Evolutionary conservation across 2,797 vertebrate genomes (phyloP).

Genomic region (Protonibea diacanthus): DNA sequence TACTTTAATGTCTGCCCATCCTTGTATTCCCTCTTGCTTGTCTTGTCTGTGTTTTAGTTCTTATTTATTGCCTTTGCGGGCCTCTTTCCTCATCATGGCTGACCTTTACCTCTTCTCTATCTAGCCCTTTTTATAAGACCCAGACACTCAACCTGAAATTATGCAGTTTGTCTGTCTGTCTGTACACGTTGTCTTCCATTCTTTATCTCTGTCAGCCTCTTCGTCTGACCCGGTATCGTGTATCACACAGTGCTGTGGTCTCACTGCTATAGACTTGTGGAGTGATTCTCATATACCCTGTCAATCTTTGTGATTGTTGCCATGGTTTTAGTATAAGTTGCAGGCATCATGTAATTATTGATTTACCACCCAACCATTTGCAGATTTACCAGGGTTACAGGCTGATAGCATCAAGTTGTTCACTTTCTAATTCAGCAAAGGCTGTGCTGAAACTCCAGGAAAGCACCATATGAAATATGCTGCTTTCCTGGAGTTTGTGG

Average conservation of each 20-base stretch:
- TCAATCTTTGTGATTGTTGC: conserved; percentile 1
- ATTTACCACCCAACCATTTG: conserved; percentile 12
- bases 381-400: neutral
- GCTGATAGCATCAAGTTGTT: neutral
- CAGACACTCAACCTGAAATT: conserved; percentile 26
- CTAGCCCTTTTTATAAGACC: conserved; percentile 17
- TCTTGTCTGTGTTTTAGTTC: neutral
- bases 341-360: neutral
- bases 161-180: conserved; percentile 11
- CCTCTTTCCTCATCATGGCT: conserved; percentile 23
- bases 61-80: conserved; percentile 35
- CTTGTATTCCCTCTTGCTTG: neutral
- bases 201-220: conserved; percentile 8
- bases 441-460: neutral
- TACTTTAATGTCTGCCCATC: conserved; percentile 16
- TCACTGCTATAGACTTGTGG: neutral
- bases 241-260: neutral
- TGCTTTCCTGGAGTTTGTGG: too few species aligned
- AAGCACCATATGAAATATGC: too few species aligned
- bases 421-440: conserved; percentile 4
- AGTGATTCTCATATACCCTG: neutral
- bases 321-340: neutral
- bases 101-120: conserved; percentile 26
- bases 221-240: conserved; percentile 20
- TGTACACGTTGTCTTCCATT: conserved; percentile 10